Percentiles rank a stretch among this genome's conserved stretches.
Conservation (phyloP, 2,888 invertebrate species). For the Melieria crassipennis region DNA sequence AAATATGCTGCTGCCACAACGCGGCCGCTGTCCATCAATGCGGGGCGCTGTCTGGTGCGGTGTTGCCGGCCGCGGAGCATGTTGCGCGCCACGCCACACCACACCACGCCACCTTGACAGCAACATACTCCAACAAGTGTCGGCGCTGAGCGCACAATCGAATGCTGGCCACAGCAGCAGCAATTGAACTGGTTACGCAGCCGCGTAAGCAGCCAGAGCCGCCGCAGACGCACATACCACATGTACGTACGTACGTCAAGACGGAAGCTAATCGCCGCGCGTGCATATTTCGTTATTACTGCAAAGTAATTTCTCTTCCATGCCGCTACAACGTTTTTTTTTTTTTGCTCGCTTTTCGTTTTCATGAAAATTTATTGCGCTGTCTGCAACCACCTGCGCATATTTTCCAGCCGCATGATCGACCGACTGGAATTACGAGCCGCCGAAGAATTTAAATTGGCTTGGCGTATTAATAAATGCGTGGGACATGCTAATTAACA, state of each 20-base stretch:
- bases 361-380: constrained; percentile 35
- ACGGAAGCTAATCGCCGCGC: background rate
- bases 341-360: constrained; percentile 24
- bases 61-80: constrained; percentile 13
- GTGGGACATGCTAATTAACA: constrained; percentile 44
- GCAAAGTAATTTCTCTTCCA: constrained; percentile 13
- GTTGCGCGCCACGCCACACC: background rate
- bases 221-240: background rate
- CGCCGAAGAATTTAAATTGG: constrained; percentile 31
- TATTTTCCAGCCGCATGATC: constrained; percentile 22
- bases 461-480: constrained; percentile 27
- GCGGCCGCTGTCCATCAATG: constrained; percentile 28
- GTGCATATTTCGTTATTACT: background rate
- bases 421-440: constrained; percentile 2
- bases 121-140: constrained; percentile 23
- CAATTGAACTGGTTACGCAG: constrained; percentile 48
- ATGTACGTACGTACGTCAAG: background rate
- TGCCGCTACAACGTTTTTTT: constrained; percentile 12
- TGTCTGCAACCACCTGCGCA: constrained; percentile 40
- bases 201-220: constrained; percentile 34
- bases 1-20: constrained; percentile 38
- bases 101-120: constrained; percentile 11
- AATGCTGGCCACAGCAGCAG: background rate
- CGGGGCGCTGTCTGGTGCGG: constrained; percentile 35
- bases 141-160: constrained; percentile 44